These are phyloP conservation scores for Drosophila recens DNA, from an alignment of 2,888 invertebrate genomes.

Conservation along the genomic window DNA sequence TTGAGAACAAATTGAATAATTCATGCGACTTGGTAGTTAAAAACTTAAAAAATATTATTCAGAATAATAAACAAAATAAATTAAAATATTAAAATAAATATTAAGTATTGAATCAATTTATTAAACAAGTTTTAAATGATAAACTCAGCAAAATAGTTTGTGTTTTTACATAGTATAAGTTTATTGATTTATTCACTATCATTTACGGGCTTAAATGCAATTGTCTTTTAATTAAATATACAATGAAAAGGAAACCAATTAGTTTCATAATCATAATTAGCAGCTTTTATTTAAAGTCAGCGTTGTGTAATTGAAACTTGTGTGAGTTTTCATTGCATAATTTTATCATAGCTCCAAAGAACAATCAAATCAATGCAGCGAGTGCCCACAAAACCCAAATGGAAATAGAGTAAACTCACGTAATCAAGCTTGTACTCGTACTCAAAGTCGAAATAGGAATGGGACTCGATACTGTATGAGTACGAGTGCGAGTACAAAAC, in stretches of 20 bases:
- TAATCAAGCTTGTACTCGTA: slow-evolving; percentile 9
- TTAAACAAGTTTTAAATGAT: too few relatives aligned
- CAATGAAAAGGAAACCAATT: slow-evolving; percentile 6
- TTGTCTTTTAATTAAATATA: not conserved
- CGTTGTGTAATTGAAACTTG: slow-evolving; percentile 10
- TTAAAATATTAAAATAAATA: not conserved
- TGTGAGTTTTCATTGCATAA: slow-evolving; percentile 8
- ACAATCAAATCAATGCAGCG: slow-evolving; percentile 38
- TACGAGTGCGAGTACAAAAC: not conserved
- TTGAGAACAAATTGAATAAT: not conserved
- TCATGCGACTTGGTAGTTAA: not conserved
- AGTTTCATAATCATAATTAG: slow-evolving; percentile 23
- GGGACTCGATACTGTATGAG: slow-evolving; percentile 2
- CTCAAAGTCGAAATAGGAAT: not conserved
- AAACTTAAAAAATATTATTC: not conserved
- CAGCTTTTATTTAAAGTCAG: not conserved
- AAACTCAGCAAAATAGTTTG: too few relatives aligned
- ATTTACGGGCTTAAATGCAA: not conserved
- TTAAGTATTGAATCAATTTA: too few relatives aligned
- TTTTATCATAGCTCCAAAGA: slow-evolving; percentile 23
- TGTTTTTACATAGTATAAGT: not conserved
- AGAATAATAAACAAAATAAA: not conserved
- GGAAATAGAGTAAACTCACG: slow-evolving; percentile 34
- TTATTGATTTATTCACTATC: not conserved
- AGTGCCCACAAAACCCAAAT: slow-evolving; percentile 15